phyloP scores from a whole-genome alignment of 2,113 vertebrate genomes.

The Hippocampus mohnikei region DNA sequence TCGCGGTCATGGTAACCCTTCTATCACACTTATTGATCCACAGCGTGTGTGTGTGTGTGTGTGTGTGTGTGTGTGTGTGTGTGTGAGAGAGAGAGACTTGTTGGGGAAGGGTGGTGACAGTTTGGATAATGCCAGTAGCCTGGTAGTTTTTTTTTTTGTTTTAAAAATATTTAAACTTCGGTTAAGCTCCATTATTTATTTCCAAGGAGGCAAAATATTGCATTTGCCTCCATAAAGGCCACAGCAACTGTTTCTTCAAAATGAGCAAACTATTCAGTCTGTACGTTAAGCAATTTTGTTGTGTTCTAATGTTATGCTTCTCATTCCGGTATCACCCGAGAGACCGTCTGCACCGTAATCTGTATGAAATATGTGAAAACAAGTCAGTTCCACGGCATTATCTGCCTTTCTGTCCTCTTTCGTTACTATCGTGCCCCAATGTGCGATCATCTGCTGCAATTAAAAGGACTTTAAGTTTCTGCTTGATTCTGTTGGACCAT shows the following conservation, averaged over 20 bases:
- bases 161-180: neutral
- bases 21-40: slow-evolving; percentile 41
- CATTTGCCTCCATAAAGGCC: neutral
- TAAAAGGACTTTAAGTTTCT: slow-evolving; percentile 8
- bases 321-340: neutral
- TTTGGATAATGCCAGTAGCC: neutral
- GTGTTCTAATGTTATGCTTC: neutral
- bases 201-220: neutral
- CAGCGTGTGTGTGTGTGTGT: neutral
- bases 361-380: neutral
- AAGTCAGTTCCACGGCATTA: neutral
- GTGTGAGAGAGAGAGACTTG: neutral
- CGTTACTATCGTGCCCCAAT: slow-evolving; percentile 7
- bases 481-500: slow-evolving; percentile 27
- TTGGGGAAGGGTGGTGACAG: neutral
- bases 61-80: neutral
- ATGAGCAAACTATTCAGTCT: neutral
- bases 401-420: slow-evolving; percentile 11
- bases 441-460: slow-evolving; percentile 18
- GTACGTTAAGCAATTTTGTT: neutral
- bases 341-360: neutral
- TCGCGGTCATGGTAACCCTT: slow-evolving; percentile 19
- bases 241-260: neutral
- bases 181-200: neutral
- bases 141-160: neutral